A percentile compares a stretch with the other conserved stretches of the same genome.
Evolutionary conservation across 2,888 invertebrate species (phyloP).

Genomic region (Cerastis rubricosa): DNA sequence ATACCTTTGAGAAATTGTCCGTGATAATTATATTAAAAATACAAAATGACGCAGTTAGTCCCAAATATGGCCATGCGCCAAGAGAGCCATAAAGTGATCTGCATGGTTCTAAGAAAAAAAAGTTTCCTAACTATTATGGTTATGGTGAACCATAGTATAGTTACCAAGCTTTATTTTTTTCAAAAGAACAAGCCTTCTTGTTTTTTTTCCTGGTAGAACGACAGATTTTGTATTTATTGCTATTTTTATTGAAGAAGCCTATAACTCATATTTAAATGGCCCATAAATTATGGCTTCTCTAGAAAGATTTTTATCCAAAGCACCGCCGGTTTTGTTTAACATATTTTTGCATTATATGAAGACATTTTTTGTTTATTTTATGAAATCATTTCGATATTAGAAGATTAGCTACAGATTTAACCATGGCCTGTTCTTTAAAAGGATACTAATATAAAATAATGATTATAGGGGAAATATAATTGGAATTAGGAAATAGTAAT

Average conservation of each 20-base stretch:
- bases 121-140: too few relatives aligned
- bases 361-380: conserved; percentile 24
- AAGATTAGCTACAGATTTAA: background rate
- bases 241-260: conserved; percentile 11
- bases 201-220: conserved; percentile 11
- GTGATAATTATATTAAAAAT: background rate
- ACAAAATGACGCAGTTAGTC: background rate
- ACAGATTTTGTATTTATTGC: conserved; percentile 8
- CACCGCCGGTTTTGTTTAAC: conserved; percentile 31
- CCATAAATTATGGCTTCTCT: conserved; percentile 32
- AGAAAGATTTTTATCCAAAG: conserved; percentile 27
- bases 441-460: background rate
- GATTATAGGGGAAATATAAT: background rate
- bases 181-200: conserved; percentile 3
- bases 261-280: conserved; percentile 29
- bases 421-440: background rate
- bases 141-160: background rate
- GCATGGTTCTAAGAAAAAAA: too few relatives aligned
- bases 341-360: conserved; percentile 23
- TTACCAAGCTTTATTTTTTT: conserved; percentile 21
- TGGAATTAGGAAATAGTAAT: background rate
- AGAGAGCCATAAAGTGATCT: background rate
- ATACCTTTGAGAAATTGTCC: background rate
- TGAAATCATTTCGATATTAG: background rate
- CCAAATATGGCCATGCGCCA: background rate